Base-by-base conservation (phyloP, 2,888 invertebrate genomes). In the Labia minor region DNA sequence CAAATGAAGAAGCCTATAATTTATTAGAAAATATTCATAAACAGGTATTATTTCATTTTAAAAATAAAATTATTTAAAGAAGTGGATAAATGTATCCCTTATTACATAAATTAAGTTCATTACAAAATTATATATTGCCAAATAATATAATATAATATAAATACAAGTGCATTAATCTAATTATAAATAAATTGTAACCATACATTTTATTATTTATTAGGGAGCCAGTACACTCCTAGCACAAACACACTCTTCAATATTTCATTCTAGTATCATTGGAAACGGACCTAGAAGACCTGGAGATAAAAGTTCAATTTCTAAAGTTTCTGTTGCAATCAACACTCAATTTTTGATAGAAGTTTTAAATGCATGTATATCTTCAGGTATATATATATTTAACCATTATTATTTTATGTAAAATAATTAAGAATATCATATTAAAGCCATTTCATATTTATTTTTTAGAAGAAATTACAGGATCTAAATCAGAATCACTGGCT, bases 251-350 rank as follows among this genome's bases (percentile, higher is more conserved):
- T 89, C 92, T 63, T 89, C 90, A 0, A 90, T 94, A 1, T 90
- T 95, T 77, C 94, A 95, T 80, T 92, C 94, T 0, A 95, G 95
- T 1, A 87, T 94, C 67, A 92, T 95, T 71, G 93, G 94, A n/a
- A 82, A 83, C 65, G 91, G 90, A 0, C 85, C 85, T 62, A 79
- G 87, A 33, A 6, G 37, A 20, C 16, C 64, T 6, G 20, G 37
- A 26, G 49, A 49, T 49, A 49, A 49, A 16, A 37, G 21, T 21
- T 21, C 76, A 37, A 73, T 79, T 14, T 75, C 78, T 0, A 72
- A 75, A 61, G 79, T 81, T 70, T 72, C 74, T 4, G 76, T 82
- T 0, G 76, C 79, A 63, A 73, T 80, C 63, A 86, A 85, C 72
- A 80, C 80, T 18, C 81, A 83, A 69, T 76, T 83, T 21, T 76